These are phyloP conservation scores for Adelognathus sp. DNA, from an alignment of 2,888 invertebrate genomes.

Conservation along the genomic window DNA sequence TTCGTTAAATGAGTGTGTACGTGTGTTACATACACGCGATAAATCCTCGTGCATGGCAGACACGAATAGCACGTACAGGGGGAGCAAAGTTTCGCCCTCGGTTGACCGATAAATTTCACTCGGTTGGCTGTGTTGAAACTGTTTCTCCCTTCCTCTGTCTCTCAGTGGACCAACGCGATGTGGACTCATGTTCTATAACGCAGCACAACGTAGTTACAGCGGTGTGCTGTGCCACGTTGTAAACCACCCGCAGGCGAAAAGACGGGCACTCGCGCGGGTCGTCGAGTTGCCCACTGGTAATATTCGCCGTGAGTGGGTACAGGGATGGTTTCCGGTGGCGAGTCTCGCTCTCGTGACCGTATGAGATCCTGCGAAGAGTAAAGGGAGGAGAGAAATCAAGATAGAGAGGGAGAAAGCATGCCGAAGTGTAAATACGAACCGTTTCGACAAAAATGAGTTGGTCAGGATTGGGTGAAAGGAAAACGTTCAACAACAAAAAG, in stretches of 20 bases:
- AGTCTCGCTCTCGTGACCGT: conserved; percentile 2
- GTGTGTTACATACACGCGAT: not conserved
- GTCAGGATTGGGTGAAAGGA: no score
- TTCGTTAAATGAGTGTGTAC: no score
- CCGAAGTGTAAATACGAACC: no score
- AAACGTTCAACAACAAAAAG: no score
- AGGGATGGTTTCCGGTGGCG: conserved; percentile 17
- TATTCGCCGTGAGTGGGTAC: conserved; percentile 29
- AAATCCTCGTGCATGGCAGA: not conserved
- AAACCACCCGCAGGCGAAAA: not conserved
- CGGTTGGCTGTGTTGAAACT: conserved; percentile 4
- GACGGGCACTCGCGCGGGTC: not conserved
- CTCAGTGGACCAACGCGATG: conserved; percentile 27
- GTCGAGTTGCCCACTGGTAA: conserved; percentile 10
- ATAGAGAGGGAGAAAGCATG: no score
- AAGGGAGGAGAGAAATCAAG: conserved; percentile 6
- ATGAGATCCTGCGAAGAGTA: not conserved
- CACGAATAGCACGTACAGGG: conserved; percentile 24
- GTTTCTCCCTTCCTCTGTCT: not conserved
- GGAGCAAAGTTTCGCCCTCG: conserved; percentile 58
- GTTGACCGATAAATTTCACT: conserved; percentile 61
- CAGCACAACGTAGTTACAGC: not conserved
- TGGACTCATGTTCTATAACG: conserved; percentile 15
- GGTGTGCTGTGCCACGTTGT: not conserved
- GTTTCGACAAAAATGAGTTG: no score